Percentiles rank a stretch among this genome's conserved stretches.
Evolutionary conservation across 2,888 invertebrate genomes (phyloP).

Genomic region (Athalia rosae): DNA sequence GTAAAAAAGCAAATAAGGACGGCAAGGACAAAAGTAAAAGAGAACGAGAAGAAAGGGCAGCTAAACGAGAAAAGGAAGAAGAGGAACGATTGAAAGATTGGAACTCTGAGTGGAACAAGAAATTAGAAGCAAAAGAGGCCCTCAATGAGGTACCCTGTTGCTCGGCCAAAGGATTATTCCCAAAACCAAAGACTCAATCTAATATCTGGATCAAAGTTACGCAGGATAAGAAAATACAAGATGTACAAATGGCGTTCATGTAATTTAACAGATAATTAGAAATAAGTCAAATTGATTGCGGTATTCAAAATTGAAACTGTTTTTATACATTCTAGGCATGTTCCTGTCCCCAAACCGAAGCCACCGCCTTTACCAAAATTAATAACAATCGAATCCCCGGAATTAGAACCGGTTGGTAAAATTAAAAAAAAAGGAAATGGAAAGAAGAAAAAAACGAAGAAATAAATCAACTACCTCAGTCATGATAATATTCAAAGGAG

Average conservation of each 20-base stretch:
- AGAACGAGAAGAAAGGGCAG: not conserved
- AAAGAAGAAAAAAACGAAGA: conserved; percentile 41
- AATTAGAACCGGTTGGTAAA: conserved; percentile 2
- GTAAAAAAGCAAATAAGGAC: conserved; percentile 39
- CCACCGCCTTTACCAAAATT: conserved; percentile 49
- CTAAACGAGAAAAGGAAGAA: conserved; percentile 42
- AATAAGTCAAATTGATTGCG: not conserved
- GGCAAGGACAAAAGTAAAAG: conserved; percentile 12
- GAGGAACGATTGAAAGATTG: conserved; percentile 53
- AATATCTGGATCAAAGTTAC: conserved; percentile 60
- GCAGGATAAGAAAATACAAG: conserved; percentile 54
- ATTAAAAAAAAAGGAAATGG: conserved; percentile 30
- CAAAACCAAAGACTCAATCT: conserved; percentile 54
- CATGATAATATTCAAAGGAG: too few relatives aligned
- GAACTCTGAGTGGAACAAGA: conserved; percentile 56
- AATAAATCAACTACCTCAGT: conserved; percentile 17
- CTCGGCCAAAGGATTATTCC: conserved; percentile 47
- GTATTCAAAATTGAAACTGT: not conserved
- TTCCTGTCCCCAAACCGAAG: conserved; percentile 50
- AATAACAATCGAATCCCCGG: not conserved
- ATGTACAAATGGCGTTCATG: conserved; percentile 58
- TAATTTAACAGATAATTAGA: conserved; percentile 48
- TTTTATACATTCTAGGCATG: conserved; percentile 42
- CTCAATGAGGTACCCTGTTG: conserved; percentile 53
- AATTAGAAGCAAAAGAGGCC: conserved; percentile 52